These are phyloP conservation scores for Drosophila nigromelanica DNA, from an alignment of 1,140 invertebrate genomes.

Conservation along the genomic window DNA sequence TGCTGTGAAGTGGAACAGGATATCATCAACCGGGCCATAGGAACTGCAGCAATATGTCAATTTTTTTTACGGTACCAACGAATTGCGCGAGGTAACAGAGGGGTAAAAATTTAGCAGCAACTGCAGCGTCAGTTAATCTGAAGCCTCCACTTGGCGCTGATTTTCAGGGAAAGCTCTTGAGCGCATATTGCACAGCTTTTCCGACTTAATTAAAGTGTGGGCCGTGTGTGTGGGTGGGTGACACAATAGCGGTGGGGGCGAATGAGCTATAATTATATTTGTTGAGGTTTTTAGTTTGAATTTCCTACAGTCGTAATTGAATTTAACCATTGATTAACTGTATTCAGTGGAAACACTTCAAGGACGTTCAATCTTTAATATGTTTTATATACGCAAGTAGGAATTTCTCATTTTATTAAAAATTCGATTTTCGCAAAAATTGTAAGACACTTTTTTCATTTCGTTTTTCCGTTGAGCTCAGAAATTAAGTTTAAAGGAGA, in stretches of 20 bases:
- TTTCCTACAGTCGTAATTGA: no score
- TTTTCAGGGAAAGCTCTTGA: slow-evolving; percentile 15
- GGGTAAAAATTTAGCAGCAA: neutral
- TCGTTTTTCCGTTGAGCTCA: no score
- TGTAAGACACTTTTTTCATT: no score
- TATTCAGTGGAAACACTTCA: no score
- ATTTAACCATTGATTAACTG: no score
- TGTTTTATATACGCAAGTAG: no score
- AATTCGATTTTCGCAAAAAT: no score
- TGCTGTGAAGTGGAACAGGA: slow-evolving; percentile 44
- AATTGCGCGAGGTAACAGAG: neutral
- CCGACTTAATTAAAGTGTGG: slow-evolving; percentile 28
- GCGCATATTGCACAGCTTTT: slow-evolving; percentile 28
- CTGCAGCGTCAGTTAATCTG: slow-evolving; percentile 50
- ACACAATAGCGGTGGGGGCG: no score
- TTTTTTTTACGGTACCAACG: neutral
- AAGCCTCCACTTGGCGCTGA: slow-evolving; percentile 39
- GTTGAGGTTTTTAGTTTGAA: neutral
- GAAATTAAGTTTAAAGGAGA: no score
- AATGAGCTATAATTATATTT: neutral
- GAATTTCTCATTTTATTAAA: no score
- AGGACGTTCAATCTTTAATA: no score
- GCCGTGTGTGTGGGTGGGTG: neutral
- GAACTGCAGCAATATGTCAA: slow-evolving; percentile 57
- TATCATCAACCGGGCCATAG: slow-evolving; percentile 55